A percentile compares a stretch with the other conserved stretches of the same genome.
Evolutionary conservation across 2,113 vertebrate genomes (phyloP).

Genomic region (Parus major): DNA sequence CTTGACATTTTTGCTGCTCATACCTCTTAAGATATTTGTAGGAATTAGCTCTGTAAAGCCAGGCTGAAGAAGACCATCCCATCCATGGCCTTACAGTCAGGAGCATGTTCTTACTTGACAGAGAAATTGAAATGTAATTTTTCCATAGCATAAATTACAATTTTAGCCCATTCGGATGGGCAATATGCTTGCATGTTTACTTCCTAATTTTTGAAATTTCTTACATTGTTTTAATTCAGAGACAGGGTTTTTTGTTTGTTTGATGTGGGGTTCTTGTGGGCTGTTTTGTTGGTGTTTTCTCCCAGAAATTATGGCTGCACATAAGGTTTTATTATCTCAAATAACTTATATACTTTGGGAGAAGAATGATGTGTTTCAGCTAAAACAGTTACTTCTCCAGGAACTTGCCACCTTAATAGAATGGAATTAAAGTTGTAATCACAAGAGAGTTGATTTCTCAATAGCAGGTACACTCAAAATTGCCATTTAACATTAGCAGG

Average conservation of each 20-base stretch:
- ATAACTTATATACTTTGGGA: not conserved
- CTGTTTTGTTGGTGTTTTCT: not conserved
- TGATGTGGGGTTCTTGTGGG: not conserved
- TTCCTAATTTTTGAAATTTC: not conserved
- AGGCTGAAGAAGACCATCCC: not conserved
- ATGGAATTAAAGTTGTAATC: not conserved
- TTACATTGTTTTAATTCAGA: not conserved
- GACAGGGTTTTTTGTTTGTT: not conserved
- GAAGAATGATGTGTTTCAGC: not conserved
- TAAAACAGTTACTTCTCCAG: not conserved
- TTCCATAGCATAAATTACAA: not conserved
- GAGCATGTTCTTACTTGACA: not conserved
- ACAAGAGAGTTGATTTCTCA: not conserved
- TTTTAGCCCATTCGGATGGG: not conserved
- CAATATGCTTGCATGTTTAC: not conserved
- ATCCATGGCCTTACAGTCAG: not conserved
- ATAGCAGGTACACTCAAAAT: not conserved
- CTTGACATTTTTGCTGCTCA: not conserved
- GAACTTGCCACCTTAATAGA: not conserved
- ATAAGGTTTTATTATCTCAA: not conserved
- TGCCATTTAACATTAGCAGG: not conserved
- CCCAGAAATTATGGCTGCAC: not conserved
- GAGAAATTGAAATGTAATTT: not conserved
- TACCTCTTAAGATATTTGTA: not conserved
- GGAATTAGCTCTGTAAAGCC: not conserved